Base-by-base conservation (phyloP, 2,888 invertebrate genomes). In the Syrista parreyssii region DNA sequence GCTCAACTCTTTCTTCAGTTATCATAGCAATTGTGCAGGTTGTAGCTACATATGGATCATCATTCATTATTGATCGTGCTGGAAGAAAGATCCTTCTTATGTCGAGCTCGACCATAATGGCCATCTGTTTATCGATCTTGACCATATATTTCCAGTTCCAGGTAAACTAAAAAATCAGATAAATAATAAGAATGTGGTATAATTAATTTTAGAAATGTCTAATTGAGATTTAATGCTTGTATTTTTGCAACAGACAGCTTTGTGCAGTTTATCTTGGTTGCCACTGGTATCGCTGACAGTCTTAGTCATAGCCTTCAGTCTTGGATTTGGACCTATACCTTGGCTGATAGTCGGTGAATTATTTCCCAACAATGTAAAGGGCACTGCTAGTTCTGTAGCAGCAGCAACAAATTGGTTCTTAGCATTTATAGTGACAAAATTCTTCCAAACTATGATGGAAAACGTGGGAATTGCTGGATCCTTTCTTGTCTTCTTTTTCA, bases 291-390 rank as follows among this genome's bases (percentile, higher is more conserved):
- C 93, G 32, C 87, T 95, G 12, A 92, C 93, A 12, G 80, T 93
- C 12, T 95, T 93, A 86, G 93, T 95, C 3, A 92, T 93, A 6
- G 92, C 93, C 0, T 96, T 95, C 85, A 94, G 95, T 0, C 89
- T 94, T 34, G 96, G 96, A 1, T 94, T 93, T 32, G 96, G 95
- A 0, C 95, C 95, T 0, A 94, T 96, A 35, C 96, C 96, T 0
- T 95, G 96, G 95, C 90, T 96, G 86, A 94, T 96, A 93, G 85
- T 94, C 32, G 92, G 95, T 74, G 95, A 96, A 89, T 92, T 96
- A 69, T 94, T 96, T 84, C 93, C 96, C 11, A 89, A 93, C 0
- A 93, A 95, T 80, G 93, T 94, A 0, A 95, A 94, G 75, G 94
- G 93, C 73, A 88, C 93, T 78, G 96, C 96, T 0, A 94, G 95